These are phyloP conservation scores for Hypsibius dujardini DNA, from an alignment of 1,140 invertebrate genomes.

Conservation along the genomic window DNA sequence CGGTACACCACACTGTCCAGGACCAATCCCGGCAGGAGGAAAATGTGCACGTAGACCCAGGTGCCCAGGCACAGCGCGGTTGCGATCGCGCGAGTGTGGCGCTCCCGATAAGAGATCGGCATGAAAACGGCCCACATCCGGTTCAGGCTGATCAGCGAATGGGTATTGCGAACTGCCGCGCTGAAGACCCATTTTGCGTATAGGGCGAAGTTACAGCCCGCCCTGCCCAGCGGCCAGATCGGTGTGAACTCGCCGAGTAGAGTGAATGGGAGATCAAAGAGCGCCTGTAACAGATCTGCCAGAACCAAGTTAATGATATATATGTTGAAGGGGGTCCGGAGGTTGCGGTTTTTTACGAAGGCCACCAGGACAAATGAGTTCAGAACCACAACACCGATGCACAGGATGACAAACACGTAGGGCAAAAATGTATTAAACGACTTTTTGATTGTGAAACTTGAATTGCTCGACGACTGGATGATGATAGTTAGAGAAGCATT, in stretches of 20 bases:
- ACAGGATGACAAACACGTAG: neutral
- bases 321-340: neutral
- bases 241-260: neutral
- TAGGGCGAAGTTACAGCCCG: neutral
- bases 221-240: neutral
- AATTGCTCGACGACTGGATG: no score
- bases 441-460: no score
- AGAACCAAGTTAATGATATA: neutral
- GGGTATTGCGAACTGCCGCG: neutral
- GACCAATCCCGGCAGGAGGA: neutral
- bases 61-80: neutral
- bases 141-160: slow-evolving; percentile 1
- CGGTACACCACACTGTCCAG: neutral
- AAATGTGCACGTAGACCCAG: slow-evolving; percentile 5
- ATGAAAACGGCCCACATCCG: neutral
- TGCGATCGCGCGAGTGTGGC: neutral
- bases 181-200: neutral
- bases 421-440: neutral
- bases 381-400: neutral
- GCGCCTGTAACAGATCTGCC: neutral
- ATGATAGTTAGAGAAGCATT: no score
- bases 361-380: neutral
- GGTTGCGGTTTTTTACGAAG: neutral
- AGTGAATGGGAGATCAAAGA: neutral
- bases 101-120: neutral